Conservation (phyloP, 2,888 invertebrate species). For the Odontomyia ornata region DNA sequence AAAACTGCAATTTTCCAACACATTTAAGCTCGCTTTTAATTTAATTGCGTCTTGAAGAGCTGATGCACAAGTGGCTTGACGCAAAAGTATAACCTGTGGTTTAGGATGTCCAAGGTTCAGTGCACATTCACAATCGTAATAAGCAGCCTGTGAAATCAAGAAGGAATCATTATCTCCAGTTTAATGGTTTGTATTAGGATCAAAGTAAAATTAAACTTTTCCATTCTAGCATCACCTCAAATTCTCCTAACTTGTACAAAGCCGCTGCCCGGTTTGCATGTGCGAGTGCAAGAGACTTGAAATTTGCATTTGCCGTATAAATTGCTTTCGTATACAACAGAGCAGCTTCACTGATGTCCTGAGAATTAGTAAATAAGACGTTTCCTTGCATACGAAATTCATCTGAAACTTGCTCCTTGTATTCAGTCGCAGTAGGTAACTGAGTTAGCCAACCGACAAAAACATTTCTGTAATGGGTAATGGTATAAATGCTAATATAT, state of each 20-base stretch:
- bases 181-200: too few species aligned
- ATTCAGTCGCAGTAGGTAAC: background rate
- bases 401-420: constrained; percentile 48
- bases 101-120: constrained; percentile 54
- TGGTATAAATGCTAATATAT: background rate
- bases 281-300: constrained; percentile 54
- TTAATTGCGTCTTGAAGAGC: constrained; percentile 37
- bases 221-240: constrained; percentile 39
- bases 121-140: constrained; percentile 59
- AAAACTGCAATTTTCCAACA: constrained; percentile 1
- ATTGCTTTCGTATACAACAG: constrained; percentile 58
- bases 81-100: constrained; percentile 45
- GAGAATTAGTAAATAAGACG: constrained; percentile 51
- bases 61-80: constrained; percentile 49
- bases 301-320: constrained; percentile 55
- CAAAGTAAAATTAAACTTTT: too few species aligned
- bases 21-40: constrained; percentile 37
- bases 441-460: background rate
- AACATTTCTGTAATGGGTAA: background rate
- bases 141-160: constrained; percentile 53
- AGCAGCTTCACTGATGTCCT: constrained; percentile 53
- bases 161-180: too few species aligned
- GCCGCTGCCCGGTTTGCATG: constrained; percentile 61
- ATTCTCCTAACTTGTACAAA: constrained; percentile 58
- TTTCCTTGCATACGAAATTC: constrained; percentile 56